Evolutionary conservation across 1,140 invertebrate genomes (phyloP).

Genomic region (Amyelois transitella): DNA sequence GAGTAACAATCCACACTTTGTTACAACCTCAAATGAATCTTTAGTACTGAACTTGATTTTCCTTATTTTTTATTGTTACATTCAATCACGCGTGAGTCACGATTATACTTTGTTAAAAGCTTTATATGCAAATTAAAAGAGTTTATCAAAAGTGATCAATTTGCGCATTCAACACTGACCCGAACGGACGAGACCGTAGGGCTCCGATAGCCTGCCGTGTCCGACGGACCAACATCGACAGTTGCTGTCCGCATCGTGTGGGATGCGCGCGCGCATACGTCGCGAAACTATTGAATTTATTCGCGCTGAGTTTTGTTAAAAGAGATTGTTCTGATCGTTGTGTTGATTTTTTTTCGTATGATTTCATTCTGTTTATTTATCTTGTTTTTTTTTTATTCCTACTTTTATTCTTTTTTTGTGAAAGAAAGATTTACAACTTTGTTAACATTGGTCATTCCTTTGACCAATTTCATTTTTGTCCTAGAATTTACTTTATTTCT

Average conservation of each 20-base stretch:
- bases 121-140: not conserved
- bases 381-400: too few species aligned
- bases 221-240: not conserved
- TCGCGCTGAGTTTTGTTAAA: not conserved
- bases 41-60: too few species aligned
- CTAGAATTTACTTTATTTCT: not conserved
- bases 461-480: not conserved
- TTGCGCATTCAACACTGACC: not conserved
- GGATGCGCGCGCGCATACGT: not conserved
- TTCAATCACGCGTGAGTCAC: too few species aligned
- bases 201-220: not conserved
- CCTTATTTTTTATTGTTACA: too few species aligned
- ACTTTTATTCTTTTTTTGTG: too few species aligned
- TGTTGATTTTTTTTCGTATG: not conserved
- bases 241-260: not conserved
- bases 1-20: too few species aligned
- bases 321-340: not conserved
- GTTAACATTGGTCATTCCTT: not conserved
- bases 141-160: not conserved
- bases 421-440: too few species aligned
- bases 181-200: not conserved
- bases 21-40: too few species aligned
- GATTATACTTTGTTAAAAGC: too few species aligned
- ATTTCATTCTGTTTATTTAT: too few species aligned
- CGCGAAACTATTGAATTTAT: not conserved